Evolutionary conservation across 1,140 invertebrate genomes (phyloP), one percentile per base, ranked within the genome.

Genomic region (Coptotermes formosanus): DNA sequence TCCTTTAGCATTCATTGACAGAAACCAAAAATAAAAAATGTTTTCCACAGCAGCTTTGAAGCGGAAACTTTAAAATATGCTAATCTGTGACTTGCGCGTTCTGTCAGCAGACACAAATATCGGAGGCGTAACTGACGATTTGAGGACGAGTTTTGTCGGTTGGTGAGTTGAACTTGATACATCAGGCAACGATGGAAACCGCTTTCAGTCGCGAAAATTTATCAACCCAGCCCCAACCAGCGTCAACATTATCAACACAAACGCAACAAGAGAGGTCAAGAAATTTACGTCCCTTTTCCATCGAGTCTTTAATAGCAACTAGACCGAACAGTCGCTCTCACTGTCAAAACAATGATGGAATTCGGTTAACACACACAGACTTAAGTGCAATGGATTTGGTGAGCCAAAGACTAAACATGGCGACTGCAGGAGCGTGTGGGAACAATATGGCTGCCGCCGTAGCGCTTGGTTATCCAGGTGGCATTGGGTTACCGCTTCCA

Each of bases 261-360:
- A 44, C 82, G 23, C 21, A 11, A 11, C 43, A 75, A 75, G 25
- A 75, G 1, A 75, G 64, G 14, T 52, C 45, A 44, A 43, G 84
- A 30, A 55, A 43, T 14, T 30, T 85, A 12, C 84, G 84, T 14
- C 84, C 84, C 2, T 85, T 85, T 44, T 85, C 84, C 25, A 85
- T 85, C 84, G 84, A 85, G 30, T 85, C 84, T 11, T 30, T 85
- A 38, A 85, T 85, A 43, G 45, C 84, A 55, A 45, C 82, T 75
- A 9, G 64, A 75, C 64, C 82, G 32, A 83, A 16, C 52, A 52
- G 52, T 69, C 84, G 84, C 25, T 30, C 38, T 30, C 30, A 75
- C 52, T 52, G 84, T n/a, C 38, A 55, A 11, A 75, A 23, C 25
- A 21, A 52, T 11, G 38, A 43, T 23, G 9, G 48, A 9, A n/a